Percentiles rank a stretch among this genome's conserved stretches.
These are phyloP conservation scores for Delichon dasypus DNA, from an alignment of 2,797 vertebrate genomes.

Conservation along the genomic window DNA sequence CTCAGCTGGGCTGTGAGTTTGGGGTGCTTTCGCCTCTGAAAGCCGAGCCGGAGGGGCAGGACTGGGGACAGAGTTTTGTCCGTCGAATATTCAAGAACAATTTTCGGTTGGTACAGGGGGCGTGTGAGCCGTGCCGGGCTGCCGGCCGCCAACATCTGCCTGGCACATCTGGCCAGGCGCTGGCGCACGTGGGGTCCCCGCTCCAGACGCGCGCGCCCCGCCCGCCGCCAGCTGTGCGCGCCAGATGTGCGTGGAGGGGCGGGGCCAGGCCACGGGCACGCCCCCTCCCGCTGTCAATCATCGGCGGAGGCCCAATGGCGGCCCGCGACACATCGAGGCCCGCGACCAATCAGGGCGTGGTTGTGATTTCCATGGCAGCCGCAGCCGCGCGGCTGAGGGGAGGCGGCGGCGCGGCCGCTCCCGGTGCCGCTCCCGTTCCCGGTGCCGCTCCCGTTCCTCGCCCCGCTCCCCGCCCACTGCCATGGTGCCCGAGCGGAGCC, in stretches of 20 bases:
- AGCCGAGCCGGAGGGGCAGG: too few relatives aligned
- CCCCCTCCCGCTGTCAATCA: not conserved
- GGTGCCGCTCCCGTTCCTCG: not conserved
- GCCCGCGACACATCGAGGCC: conserved; percentile 52
- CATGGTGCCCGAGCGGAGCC: conserved; percentile 31
- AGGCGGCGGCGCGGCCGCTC: not conserved
- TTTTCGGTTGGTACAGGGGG: accelerated
- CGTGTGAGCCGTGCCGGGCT: not conserved
- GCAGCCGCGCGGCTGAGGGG: not conserved
- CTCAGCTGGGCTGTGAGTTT: accelerated
- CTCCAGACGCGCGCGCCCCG: not conserved
- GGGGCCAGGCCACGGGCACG: accelerated
- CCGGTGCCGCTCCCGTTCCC: too few relatives aligned
- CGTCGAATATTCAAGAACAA: accelerated
- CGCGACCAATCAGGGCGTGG: conserved; percentile 61
- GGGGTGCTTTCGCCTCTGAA: accelerated
- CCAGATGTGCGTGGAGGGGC: not conserved
- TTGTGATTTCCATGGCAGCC: conserved; percentile 54
- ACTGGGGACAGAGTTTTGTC: not conserved
- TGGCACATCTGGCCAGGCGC: not conserved
- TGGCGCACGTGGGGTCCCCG: not conserved
- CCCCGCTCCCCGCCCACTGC: not conserved
- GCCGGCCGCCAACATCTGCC: not conserved
- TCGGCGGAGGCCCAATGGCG: not conserved
- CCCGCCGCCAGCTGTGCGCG: not conserved